These are phyloP conservation scores for Oikopleura albicans DNA, from an alignment of 23 tunicate genomes.

Conservation along the genomic window DNA sequence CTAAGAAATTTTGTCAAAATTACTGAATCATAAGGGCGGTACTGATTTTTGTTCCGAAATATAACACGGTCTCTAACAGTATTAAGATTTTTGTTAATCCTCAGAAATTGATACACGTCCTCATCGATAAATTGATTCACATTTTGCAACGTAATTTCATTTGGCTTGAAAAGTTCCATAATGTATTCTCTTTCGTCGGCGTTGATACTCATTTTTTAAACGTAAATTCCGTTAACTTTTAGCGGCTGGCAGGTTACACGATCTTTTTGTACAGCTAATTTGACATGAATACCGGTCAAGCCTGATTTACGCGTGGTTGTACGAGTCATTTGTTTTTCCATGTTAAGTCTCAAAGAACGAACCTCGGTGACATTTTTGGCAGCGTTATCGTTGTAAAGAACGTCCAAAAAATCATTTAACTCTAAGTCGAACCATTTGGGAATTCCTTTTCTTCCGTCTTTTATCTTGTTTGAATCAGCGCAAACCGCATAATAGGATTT, in stretches of 20 bases:
- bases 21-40: no score
- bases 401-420: neutral
- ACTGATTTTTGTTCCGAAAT: no score
- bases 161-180: no score
- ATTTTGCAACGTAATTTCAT: no score
- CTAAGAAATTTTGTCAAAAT: no score
- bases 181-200: no score
- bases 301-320: neutral
- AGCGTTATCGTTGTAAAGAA: neutral
- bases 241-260: neutral
- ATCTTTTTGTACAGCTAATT: neutral
- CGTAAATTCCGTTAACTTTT: neutral
- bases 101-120: no score
- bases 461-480: neutral
- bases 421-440: neutral
- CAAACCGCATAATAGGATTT: no score
- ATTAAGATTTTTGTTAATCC: no score
- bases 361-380: neutral
- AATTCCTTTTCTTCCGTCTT: neutral
- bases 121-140: no score
- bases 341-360: neutral
- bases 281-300: neutral
- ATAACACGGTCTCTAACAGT: no score
- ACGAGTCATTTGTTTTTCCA: neutral
- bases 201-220: no score